Base-by-base conservation (phyloP, 2,888 invertebrate genomes). In the Boloria selene region DNA sequence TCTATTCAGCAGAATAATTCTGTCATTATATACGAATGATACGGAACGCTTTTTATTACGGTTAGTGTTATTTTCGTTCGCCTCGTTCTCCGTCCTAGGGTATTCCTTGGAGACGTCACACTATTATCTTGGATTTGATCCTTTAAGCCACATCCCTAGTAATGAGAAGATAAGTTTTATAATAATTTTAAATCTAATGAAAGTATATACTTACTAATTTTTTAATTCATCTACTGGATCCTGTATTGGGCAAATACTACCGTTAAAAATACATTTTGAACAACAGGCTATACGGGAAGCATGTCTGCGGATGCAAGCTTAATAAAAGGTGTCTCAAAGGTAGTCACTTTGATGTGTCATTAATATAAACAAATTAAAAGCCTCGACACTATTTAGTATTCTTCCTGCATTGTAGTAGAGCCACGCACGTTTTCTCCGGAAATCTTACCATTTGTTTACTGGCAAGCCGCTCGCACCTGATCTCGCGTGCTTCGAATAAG, bases 1-100 rank as follows among this genome's bases (percentile, higher is more conserved):
- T 66, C 69, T 68, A 70, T 72, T 70, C 65, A 60, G 70, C 50
- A 64, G 66, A 68, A 71, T 71, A 65, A 70, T 68, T 66, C 61
- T 61, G 62, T 68, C 63, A 59, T 62, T 69, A 56, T 65, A 64
- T 61, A 26, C 61, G 67, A 68, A 70, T 68, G 65, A 67, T 61
- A 52, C 63, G 64, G 64, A 63, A 66, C 38, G 54, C 53, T 67
- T 71, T 70, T 68, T 71, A 68, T 70, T 67, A 67, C 65, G 49
- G 64, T 60, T 62, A 51, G 56, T 67, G 65, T 65, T 67, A 65
- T 67, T 64, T 64, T 62, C 16, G 55, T 63, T 62, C 58, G 61
- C 58, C 47, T 64, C 51, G 51, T 7, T 7, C 3, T 0, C 31
- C 31, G 31, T 38, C 31, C 31, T 10, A 7, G 42, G 67, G 22